Evolutionary conservation across 1,140 invertebrate genomes (phyloP).

Genomic region (Coenobita brevimanus): DNA sequence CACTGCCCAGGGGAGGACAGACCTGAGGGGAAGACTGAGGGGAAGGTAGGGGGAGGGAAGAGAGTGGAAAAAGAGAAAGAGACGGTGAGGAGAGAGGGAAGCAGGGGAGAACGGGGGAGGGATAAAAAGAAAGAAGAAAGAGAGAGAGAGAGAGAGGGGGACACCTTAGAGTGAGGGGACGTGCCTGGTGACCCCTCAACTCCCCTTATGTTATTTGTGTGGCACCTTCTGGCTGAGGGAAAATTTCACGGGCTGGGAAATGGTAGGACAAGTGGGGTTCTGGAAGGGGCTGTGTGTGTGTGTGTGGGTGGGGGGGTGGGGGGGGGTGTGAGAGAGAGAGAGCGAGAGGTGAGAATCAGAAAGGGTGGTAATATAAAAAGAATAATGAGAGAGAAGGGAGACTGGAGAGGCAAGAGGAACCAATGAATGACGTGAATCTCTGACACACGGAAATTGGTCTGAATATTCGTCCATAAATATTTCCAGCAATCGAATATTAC

Average conservation of each 20-base stretch:
- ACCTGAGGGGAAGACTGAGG: background rate
- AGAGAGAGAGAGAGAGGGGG: no score
- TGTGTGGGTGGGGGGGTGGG: slow-evolving; percentile 27
- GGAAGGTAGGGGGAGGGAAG: background rate
- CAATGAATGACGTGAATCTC: background rate
- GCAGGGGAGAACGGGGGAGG: background rate
- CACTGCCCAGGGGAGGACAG: no score
- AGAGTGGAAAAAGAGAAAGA: background rate
- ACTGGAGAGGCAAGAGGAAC: no score
- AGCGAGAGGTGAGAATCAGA: no score
- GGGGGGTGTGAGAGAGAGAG: background rate
- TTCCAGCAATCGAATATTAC: no score
- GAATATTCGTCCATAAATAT: no score
- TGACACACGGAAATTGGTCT: background rate
- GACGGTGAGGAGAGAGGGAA: background rate
- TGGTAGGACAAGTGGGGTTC: background rate
- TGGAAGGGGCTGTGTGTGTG: slow-evolving; percentile 17
- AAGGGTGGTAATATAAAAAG: no score
- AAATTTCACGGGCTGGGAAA: slow-evolving; percentile 37
- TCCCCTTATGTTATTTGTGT: background rate
- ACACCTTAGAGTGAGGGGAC: no score
- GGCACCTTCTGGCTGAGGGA: slow-evolving; percentile 2
- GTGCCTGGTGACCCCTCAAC: background rate
- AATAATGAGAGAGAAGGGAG: no score
- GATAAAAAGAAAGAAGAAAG: no score